Evolutionary conservation across 2,113 vertebrate genomes (phyloP), one percentile per base, ranked within the genome.

Genomic region (Empidonax traillii): DNA sequence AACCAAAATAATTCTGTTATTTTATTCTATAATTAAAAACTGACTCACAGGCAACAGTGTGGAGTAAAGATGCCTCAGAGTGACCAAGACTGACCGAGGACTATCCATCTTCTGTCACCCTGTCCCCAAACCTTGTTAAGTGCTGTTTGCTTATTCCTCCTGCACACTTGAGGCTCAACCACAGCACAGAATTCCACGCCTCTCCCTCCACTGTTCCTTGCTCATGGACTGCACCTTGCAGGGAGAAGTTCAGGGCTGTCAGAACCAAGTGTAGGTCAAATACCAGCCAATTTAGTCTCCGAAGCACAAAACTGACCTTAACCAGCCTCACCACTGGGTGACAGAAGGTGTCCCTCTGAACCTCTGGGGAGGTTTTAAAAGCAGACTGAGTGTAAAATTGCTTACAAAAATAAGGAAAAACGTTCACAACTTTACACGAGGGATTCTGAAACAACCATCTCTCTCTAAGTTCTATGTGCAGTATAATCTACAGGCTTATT

Each of bases 251-350:
- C 47, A 43, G 73, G 35, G 47, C 47, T 43, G 33, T 10, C 49
- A 82, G 43, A 74, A 24, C 15, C 28, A 37, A 46, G 19, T 8
- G 6, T 2, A 19, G 24, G 17, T 35, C 46, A 83, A 16, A 12
- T 6, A 24, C 10, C 9, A 66, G 46, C 35, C 41, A 23, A 13
- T 12, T 10, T 22, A 25, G 22, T 33, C 12, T 18, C 24, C 56
- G 61, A 30, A 93, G 37, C 16, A 35, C 9, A n/a, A 49, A 52
- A 6, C 14, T 12, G 47, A 13, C 13, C 22, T 7, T 7, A 16
- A 65, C 5, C 69, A 65, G 10, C n/a, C 31, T 66, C 6, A 0
- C 20, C 25, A 20, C 14, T 1, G 2, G 13, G 25, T 4, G 6
- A 39, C 11, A 49, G 31, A 37, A 7, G 6, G 35, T n/a, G 58